These are phyloP conservation scores for Lagopus leucura DNA, from an alignment of 2,113 vertebrate species.

Conservation along the genomic window DNA sequence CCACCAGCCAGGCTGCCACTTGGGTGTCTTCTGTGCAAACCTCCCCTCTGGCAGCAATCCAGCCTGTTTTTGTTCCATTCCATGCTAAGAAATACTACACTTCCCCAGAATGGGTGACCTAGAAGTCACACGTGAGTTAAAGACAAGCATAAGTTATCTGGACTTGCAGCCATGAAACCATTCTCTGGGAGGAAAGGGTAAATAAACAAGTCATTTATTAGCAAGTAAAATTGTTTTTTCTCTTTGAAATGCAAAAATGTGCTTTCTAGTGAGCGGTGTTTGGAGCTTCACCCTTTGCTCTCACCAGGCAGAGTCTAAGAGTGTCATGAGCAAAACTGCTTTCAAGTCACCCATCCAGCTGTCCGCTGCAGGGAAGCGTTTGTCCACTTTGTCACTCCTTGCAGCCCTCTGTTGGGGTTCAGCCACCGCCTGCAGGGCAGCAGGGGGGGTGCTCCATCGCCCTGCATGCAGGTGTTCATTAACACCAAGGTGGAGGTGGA, in stretches of 20 bases:
- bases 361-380: neutral
- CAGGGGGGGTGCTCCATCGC: fast-evolving
- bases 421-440: neutral
- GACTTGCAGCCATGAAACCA: constrained; percentile 34
- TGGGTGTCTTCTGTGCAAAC: constrained; percentile 34
- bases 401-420: neutral
- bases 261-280: constrained; percentile 51
- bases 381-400: neutral
- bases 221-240: constrained; percentile 74
- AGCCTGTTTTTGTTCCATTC: constrained; percentile 9
- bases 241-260: constrained; percentile 74
- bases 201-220: constrained; percentile 76
- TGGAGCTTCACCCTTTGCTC: constrained; percentile 22
- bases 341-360: constrained; percentile 20
- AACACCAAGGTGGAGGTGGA: neutral
- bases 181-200: constrained; percentile 73
- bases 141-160: constrained; percentile 65
- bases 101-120: constrained; percentile 34
- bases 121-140: neutral
- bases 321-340: constrained; percentile 6
- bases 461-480: neutral
- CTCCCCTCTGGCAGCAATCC: constrained; percentile 29
- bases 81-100: constrained; percentile 28
- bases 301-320: constrained; percentile 29
- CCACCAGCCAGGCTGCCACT: constrained; percentile 34